Percentiles rank a stretch among this genome's conserved stretches.
These are phyloP conservation scores for Pyxicephalus adspersus DNA, from an alignment of 2,113 vertebrate genomes.

Conservation along the genomic window DNA sequence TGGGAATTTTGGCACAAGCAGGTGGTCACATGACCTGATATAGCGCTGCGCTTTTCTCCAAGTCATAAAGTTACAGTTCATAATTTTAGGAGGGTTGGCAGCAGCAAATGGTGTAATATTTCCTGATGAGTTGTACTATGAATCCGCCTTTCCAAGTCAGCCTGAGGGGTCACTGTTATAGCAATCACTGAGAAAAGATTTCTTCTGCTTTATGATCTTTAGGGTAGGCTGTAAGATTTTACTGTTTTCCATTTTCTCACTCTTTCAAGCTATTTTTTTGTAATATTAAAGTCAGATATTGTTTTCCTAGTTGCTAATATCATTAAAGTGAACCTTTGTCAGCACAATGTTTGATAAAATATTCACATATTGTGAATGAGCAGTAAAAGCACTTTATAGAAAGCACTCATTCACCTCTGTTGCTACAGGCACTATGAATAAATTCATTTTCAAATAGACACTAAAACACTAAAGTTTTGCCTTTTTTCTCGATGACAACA, in stretches of 20 bases:
- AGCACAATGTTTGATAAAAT: too few relatives aligned
- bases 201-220: neutral
- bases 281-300: too few relatives aligned
- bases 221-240: neutral
- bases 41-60: conserved; percentile 14
- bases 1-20: neutral
- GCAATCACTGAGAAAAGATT: neutral
- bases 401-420: too few relatives aligned
- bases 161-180: conserved; percentile 7
- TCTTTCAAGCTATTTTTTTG: too few relatives aligned
- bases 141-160: neutral
- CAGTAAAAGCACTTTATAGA: too few relatives aligned
- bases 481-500: too few relatives aligned
- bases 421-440: too few relatives aligned
- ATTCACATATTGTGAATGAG: too few relatives aligned
- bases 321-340: too few relatives aligned
- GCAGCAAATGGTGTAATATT: conserved; percentile 20
- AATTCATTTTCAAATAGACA: too few relatives aligned
- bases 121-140: conserved; percentile 35
- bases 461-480: too few relatives aligned
- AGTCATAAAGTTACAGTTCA: conserved; percentile 32
- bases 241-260: neutral
- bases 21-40: conserved; percentile 25
- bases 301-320: too few relatives aligned
- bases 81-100: conserved; percentile 28